These are phyloP conservation scores for Hyla sarda DNA, from an alignment of 2,113 vertebrate genomes.

Conservation along the genomic window DNA sequence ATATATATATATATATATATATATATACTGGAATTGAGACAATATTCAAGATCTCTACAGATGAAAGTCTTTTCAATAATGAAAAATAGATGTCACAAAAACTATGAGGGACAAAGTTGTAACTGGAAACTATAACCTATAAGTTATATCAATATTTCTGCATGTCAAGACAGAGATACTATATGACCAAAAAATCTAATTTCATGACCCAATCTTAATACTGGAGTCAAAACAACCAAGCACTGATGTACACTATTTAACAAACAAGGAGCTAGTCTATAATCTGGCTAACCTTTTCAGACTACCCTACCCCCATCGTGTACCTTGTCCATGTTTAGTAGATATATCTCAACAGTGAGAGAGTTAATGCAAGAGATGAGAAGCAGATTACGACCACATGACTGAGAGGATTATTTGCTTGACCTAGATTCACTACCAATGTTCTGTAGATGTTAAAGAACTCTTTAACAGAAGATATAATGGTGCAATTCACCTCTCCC, in stretches of 20 bases:
- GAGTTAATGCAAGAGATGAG: constrained; percentile 58
- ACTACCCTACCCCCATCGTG: not conserved
- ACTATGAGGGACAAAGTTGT: not conserved
- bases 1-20: not conserved
- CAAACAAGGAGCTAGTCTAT: not conserved
- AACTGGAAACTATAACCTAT: no score
- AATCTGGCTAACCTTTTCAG: not conserved
- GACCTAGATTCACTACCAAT: constrained; percentile 56
- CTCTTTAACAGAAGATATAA: constrained; percentile 52
- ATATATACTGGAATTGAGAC: not conserved
- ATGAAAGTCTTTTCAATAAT: not conserved
- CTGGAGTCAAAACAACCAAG: not conserved
- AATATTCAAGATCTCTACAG: not conserved
- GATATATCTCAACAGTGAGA: constrained; percentile 40
- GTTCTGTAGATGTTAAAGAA: constrained; percentile 52
- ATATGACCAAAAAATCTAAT: not conserved
- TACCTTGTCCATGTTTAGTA: constrained; percentile 31
- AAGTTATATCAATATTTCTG: not conserved
- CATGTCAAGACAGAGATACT: not conserved
- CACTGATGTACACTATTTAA: not conserved
- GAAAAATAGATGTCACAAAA: not conserved
- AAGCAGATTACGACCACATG: constrained; percentile 57
- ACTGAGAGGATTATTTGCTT: constrained; percentile 59
- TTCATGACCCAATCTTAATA: not conserved
- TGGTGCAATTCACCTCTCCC: constrained; percentile 42